Base-by-base conservation (phyloP, 35 echinoderm and acorn worm genomes). In the Lytechinus variegatus region DNA sequence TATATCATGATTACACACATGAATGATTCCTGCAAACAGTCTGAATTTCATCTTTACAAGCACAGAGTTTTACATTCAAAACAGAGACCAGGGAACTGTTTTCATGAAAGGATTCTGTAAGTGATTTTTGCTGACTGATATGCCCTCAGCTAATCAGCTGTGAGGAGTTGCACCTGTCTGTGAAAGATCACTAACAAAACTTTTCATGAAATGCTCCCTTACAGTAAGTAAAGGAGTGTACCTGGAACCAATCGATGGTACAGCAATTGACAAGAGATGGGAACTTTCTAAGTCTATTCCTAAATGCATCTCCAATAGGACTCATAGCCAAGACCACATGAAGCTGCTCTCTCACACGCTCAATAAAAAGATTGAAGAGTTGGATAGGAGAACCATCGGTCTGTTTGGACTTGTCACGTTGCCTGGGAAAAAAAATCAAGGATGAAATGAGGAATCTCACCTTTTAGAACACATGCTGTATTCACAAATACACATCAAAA, bases 231-330 rank as follows among this genome's bases (percentile, higher is more conserved):
- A 19, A 3, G 4, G 8, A 16, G 19, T 79, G 66, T 79, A 99
- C 98, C 98, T 99, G 98, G 89, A 99, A 99, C 98, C 98, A 99
- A 72, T 99, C 98, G 87, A 99, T 99, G 91, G 98, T 99, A 89
- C 98, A 99, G 53, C 98, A 99, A 86, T 99, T 99, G 33, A 99
- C 98, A 14, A 99, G 95, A 0, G 98, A 99, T 52, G 98, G 98
- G 95, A 99, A 99, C 86, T 99, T 99, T 55, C 98, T 95, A 33
- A 99, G 97, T 92, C 98, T 93, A 94, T 99, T 99, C 86, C 98
- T 87, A 88, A 99, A 99, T 88, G 98, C 98, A 93, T 99, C 98
- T 92, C 98, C 98, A 57, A 99, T 99, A 21, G 98, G 98, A 55
- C 97, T 99, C 98, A 99, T 99, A 8, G 98, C 98, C 72, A 99